Percentiles rank a stretch among this genome's conserved stretches.
phyloP scores from a whole-genome alignment of 2,888 invertebrate species.

The Syrista parreyssii region DNA sequence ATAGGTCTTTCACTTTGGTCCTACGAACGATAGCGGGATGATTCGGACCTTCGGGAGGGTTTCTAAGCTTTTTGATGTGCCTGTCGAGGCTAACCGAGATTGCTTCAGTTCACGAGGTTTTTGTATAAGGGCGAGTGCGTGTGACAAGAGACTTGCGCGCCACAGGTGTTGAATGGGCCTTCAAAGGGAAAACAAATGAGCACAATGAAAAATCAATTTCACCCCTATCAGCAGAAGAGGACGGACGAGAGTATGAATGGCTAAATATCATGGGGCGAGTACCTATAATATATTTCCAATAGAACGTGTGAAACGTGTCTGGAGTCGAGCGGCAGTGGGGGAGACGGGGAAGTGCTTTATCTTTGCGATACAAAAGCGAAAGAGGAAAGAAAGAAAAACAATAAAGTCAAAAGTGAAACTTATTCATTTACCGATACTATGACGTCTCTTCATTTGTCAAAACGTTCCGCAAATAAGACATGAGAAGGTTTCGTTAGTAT shows the following conservation, averaged over 20 bases:
- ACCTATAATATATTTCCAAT: background rate
- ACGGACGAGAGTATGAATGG: background rate
- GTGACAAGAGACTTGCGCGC: background rate
- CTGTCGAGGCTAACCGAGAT: background rate
- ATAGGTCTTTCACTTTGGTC: background rate
- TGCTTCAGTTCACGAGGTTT: background rate
- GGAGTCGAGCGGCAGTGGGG: background rate
- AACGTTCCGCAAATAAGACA: background rate
- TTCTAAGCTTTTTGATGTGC: background rate
- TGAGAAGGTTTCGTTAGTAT: background rate
- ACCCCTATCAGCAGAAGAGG: background rate
- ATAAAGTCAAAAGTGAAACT: background rate
- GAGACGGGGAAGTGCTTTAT: background rate
- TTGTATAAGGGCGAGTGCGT: background rate
- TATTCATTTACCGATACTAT: background rate
- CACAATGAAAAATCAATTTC: background rate
- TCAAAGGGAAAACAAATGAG: background rate
- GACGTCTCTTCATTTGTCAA: background rate
- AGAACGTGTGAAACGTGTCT: background rate
- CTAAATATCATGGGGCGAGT: background rate
- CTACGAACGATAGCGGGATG: background rate
- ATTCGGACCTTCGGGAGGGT: background rate
- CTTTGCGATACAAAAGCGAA: background rate
- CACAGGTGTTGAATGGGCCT: background rate
- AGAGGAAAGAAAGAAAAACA: background rate